Evolutionary conservation across 2,113 vertebrate genomes (phyloP).

Genomic region (Acanthisitta chloris): DNA sequence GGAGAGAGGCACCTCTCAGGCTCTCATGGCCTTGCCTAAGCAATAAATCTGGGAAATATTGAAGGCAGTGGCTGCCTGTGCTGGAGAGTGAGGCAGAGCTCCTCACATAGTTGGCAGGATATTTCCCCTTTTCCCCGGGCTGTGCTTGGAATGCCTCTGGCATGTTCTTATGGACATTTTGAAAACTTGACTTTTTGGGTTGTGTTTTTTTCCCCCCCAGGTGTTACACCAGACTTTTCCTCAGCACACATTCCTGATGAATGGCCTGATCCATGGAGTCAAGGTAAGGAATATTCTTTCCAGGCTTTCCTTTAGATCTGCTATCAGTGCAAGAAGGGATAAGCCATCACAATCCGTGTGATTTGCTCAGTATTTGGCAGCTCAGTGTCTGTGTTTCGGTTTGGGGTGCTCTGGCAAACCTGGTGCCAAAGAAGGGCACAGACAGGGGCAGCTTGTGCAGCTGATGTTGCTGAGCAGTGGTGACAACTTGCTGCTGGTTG

Average conservation of each 20-base stretch:
- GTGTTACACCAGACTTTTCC: conserved; percentile 90
- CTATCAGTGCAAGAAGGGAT: not conserved
- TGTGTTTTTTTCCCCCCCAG: conserved; percentile 39
- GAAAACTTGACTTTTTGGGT: not conserved
- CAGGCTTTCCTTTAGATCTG: not conserved
- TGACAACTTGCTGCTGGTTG: accelerated
- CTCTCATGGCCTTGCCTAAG: not conserved
- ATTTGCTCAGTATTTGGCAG: not conserved
- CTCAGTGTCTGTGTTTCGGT: not conserved
- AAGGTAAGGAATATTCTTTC: conserved; percentile 75
- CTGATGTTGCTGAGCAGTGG: not conserved
- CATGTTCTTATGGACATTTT: not conserved
- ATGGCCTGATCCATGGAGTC: conserved; percentile 90
- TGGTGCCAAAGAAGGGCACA: not conserved
- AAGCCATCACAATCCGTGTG: not conserved
- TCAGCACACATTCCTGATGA: conserved; percentile 92
- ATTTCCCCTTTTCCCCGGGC: not conserved
- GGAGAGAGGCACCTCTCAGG: not conserved
- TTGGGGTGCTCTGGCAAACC: not conserved
- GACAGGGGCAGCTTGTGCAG: not conserved
- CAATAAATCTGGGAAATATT: not conserved
- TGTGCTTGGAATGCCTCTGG: too few relatives aligned
- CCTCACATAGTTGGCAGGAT: accelerated
- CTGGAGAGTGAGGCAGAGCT: not conserved
- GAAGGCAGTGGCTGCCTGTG: not conserved